These are phyloP conservation scores for Hoplostethus mediterraneus DNA, from an alignment of 2,797 vertebrate genomes.

Conservation along the genomic window DNA sequence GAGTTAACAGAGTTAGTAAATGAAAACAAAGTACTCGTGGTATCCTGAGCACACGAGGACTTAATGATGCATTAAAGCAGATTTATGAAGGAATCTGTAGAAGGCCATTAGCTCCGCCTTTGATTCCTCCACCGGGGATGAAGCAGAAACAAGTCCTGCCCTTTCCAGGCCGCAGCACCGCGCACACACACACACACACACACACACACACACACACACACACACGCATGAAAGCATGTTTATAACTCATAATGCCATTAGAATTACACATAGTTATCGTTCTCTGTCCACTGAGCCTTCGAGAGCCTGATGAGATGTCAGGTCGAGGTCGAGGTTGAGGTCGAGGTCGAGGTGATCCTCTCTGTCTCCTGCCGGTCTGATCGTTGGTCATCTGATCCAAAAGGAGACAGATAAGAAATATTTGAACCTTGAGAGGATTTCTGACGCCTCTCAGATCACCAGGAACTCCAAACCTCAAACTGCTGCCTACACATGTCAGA, in stretches of 20 bases:
- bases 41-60: constrained; percentile 70
- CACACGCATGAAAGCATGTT: neutral
- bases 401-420: neutral
- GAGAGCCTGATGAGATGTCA: constrained; percentile 3
- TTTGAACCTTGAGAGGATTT: neutral
- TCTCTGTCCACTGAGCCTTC: constrained; percentile 16
- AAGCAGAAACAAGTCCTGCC: constrained; percentile 77
- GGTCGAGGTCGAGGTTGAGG: constrained; percentile 8
- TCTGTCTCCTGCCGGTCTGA: neutral
- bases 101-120: constrained; percentile 78
- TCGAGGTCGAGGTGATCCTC: constrained; percentile 4
- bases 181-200: constrained; percentile 37
- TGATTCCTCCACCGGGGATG: constrained; percentile 81
- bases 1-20: constrained; percentile 62
- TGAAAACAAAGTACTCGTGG: constrained; percentile 79
- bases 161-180: constrained; percentile 69
- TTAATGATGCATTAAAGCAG: constrained; percentile 83
- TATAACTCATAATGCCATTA: too few species aligned
- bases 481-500: constrained; percentile 1
- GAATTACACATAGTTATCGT: neutral
- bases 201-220: constrained; percentile 4
- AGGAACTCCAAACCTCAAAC: neutral
- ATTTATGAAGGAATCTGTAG: constrained; percentile 80
- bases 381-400: neutral
- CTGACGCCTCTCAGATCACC: neutral